phyloP scores from a whole-genome alignment of 2,113 vertebrate species.

The Isurus oxyrinchus region DNA sequence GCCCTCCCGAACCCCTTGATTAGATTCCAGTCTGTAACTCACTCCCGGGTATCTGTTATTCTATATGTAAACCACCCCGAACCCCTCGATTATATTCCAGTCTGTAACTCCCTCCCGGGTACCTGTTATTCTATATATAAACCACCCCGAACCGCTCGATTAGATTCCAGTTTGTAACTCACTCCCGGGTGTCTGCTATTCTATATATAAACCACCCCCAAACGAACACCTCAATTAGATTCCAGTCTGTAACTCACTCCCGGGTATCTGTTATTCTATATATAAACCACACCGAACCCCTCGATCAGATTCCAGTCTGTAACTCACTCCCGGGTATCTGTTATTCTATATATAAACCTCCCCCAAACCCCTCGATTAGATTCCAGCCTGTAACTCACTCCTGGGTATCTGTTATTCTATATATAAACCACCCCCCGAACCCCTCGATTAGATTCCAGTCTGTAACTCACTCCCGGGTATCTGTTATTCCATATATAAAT shows the following conservation, averaged over 20 bases:
- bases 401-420: too few species aligned
- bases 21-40: neutral
- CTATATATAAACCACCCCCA: too few species aligned
- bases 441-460: neutral
- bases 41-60: neutral
- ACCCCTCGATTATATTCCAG: neutral
- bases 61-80: neutral
- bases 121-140: neutral
- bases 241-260: too few species aligned
- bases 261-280: too few species aligned
- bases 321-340: too few species aligned
- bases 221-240: too few species aligned
- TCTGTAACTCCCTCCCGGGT: neutral
- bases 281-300: too few species aligned
- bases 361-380: too few species aligned
- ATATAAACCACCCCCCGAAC: too few species aligned
- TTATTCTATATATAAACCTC: too few species aligned
- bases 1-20: neutral
- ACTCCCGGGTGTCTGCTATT: neutral
- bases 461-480: neutral
- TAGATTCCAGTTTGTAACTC: neutral
- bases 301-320: too few species aligned
- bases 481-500: neutral
- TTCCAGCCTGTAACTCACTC: too few species aligned
- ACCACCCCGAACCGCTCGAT: neutral